Evolutionary conservation across 1,140 invertebrate species (phyloP), one percentile per base, ranked within the genome.

Genomic region (Pseudachorutes palmiensis): DNA sequence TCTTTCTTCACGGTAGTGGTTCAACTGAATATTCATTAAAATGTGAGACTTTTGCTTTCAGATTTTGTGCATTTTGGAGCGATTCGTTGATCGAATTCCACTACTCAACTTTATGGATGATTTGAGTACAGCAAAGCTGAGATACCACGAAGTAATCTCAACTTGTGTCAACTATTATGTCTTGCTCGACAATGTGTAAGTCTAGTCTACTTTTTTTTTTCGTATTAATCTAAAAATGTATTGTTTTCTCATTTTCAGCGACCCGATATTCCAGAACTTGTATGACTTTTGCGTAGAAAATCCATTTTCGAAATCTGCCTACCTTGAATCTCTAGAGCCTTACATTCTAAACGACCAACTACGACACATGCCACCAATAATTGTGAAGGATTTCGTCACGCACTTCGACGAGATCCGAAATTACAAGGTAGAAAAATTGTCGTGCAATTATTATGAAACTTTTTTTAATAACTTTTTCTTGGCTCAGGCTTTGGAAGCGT

Each of bases 401-500:
- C 79, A 87, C 67, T 82, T 83, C 72, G 84, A 86, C 73, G 78
- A 79, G 68, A 83, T 79, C 73, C 80, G 81, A 74, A 74, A 74
- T 65, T 75, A 71, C 67, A 71, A 76, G 71, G 77, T 76, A 73
- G 1, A 5, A n/a, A 64, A 45, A 31, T 32, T 58, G 24, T 5
- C n/a, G n/a, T n/a, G n/a, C 22, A 62, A 41, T 61, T 57, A n/a
- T 45, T 61, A n/a, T n/a, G n/a, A n/a, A 33, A 33, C 58, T 29
- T 49, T 9, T 1, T 26, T 31, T 60, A 41, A 2, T 29, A 65
- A 48, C 31, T 60, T 69, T 62, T 12, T 62, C 22, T 77, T 81
- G 73, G 76, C 83, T 64, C 81, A 85, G 76, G 83, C 83, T 57
- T 79, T 96, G 16, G 91, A 96, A 76, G 83, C 86, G 2, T 86